phyloP scores from a whole-genome alignment of 2,797 vertebrate genomes.

The Echeneis naucrates region DNA sequence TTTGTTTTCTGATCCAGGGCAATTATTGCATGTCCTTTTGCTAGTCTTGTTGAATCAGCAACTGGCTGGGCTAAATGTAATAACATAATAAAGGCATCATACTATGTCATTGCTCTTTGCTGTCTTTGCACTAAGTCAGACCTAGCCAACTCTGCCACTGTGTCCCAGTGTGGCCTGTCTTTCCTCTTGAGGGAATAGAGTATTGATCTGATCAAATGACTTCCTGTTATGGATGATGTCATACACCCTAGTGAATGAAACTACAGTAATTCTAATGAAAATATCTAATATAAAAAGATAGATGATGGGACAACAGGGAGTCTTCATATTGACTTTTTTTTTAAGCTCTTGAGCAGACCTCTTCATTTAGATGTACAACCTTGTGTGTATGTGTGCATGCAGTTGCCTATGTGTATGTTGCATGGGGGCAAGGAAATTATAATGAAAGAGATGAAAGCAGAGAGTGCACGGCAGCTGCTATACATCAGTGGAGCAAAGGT shows the following conservation, averaged over 20 bases:
- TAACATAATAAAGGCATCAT: slow-evolving; percentile 56
- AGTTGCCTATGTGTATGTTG: slow-evolving; percentile 6
- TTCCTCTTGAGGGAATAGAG: slow-evolving; percentile 33
- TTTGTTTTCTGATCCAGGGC: slow-evolving; percentile 44
- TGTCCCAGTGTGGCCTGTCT: slow-evolving; percentile 30
- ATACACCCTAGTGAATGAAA: slow-evolving; percentile 39
- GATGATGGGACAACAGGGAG: slow-evolving; percentile 5
- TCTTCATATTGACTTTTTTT: slow-evolving; percentile 24
- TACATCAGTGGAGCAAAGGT: slow-evolving; percentile 62
- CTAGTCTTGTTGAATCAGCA: slow-evolving; percentile 31
- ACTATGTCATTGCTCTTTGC: slow-evolving; percentile 26
- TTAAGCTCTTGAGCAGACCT: slow-evolving; percentile 14
- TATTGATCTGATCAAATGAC: slow-evolving; percentile 72
- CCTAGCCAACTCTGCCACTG: slow-evolving; percentile 26
- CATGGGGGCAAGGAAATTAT: slow-evolving; percentile 40
- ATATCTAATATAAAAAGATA: slow-evolving; percentile 12
- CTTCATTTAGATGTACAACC: neutral
- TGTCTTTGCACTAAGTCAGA: slow-evolving; percentile 30
- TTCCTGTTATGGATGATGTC: slow-evolving; percentile 65
- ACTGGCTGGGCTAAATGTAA: slow-evolving; percentile 54
- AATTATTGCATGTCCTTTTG: slow-evolving; percentile 32
- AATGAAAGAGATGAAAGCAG: slow-evolving; percentile 29
- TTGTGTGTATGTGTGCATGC: neutral
- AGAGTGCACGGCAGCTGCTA: slow-evolving; percentile 41
- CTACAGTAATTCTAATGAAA: slow-evolving; percentile 20